Base-by-base conservation (phyloP, 2,113 vertebrate genomes). In the Triplophysa tibetana region DNA sequence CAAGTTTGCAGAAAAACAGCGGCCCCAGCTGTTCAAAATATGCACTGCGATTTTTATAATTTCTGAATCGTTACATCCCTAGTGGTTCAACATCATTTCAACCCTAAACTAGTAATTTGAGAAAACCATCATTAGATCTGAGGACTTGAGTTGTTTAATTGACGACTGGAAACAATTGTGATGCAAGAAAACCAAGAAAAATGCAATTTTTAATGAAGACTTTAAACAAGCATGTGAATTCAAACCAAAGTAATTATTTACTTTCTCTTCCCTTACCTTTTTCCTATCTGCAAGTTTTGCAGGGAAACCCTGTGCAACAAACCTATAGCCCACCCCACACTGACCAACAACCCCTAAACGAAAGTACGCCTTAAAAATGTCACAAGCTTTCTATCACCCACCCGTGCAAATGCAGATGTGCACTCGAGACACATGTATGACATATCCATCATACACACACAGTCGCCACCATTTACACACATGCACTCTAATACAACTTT, bases 231-330 rank as follows among this genome's bases (percentile, higher is more conserved):
- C n/a, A n/a, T n/a, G n/a, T n/a, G n/a, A n/a, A n/a, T n/a, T n/a
- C n/a, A n/a, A n/a, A n/a, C n/a, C n/a, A n/a, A n/a, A n/a, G n/a
- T n/a, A n/a, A n/a, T n/a, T n/a, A n/a, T n/a, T n/a, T n/a, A n/a
- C n/a, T n/a, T n/a, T n/a, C n/a, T n/a, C n/a, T n/a, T n/a, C n/a
- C n/a, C n/a, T n/a, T n/a, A n/a, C n/a, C n/a, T n/a, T n/a, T n/a
- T n/a, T n/a, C n/a, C n/a, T n/a, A n/a, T n/a, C n/a, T 95, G 93
- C 92, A 88, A 88, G 78, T 91, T 87, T 89, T 91, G 80, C 86
- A 86, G 88, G 90, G 92, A 96, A 95, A 92, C 94, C 94, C 92
- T 90, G 89, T 91, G 85, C 88, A 90, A 80, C 85, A 90, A 90
- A 93, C 89, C 90, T 91, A 88, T 87, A 77, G 76, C 90, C 91